Evolutionary conservation across 92 coral and sea anemone genomes (phyloP).

Genomic region (Zoanthus gigantus): DNA sequence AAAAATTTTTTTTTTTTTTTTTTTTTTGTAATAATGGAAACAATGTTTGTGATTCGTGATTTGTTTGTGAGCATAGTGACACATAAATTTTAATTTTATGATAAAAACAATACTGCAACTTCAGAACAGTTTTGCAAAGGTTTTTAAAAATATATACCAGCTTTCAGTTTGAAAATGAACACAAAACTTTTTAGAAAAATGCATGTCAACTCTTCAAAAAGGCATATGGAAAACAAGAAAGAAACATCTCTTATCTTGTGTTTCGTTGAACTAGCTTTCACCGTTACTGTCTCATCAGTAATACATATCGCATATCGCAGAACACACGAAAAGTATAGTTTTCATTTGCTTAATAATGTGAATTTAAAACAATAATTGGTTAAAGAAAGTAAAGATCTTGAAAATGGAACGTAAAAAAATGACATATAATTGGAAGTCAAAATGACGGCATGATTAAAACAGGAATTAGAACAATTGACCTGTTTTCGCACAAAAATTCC

Average conservation of each 20-base stretch:
- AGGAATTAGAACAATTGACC: conserved; percentile 20
- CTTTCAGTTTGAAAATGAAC: neutral
- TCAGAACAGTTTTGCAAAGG: neutral
- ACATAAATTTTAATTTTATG: too few species aligned
- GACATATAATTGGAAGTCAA: conserved; percentile 1
- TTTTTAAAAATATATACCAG: neutral
- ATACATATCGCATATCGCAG: neutral
- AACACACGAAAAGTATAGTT: neutral
- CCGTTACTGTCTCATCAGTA: too few species aligned
- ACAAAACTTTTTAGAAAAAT: neutral
- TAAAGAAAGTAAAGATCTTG: neutral
- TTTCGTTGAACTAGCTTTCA: neutral
- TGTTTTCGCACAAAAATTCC: conserved; percentile 44
- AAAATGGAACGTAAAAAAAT: neutral
- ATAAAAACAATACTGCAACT: neutral
- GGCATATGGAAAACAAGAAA: neutral
- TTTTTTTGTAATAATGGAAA: neutral
- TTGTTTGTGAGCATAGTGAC: neutral
- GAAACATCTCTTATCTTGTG: neutral
- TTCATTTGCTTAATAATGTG: neutral
- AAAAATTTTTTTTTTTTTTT: neutral
- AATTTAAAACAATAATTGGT: neutral
- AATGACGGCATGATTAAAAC: conserved; percentile 9
- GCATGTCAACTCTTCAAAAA: neutral
- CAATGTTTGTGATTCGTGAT: neutral